Conservation (phyloP, 2,888 invertebrate genomes). For the Heliconius aoede region DNA sequence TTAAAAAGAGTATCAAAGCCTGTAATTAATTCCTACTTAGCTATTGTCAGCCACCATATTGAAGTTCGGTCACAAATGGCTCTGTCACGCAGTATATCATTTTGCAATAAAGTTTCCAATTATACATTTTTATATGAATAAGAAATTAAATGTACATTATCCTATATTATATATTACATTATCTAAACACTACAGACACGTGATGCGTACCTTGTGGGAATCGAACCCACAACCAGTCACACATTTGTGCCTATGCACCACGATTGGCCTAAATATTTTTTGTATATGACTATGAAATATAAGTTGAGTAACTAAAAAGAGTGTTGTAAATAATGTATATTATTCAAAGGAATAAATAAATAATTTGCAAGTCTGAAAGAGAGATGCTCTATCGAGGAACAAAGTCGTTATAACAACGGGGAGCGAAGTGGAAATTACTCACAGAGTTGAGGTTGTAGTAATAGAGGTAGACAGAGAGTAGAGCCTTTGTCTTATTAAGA, state of each 20-base stretch:
- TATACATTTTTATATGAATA: neutral
- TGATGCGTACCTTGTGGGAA: too few species aligned
- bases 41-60: conserved; percentile 17
- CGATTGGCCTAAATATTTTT: too few species aligned
- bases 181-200: too few species aligned
- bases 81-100: neutral
- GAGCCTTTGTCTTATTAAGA: conserved; percentile 19
- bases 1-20: conserved; percentile 34
- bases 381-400: conserved; percentile 1
- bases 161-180: too few species aligned
- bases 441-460: conserved; percentile 12
- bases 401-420: conserved; percentile 11
- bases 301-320: neutral
- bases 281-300: too few species aligned
- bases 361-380: neutral
- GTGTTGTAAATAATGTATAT: neutral
- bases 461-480: conserved; percentile 20
- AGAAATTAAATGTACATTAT: too few species aligned
- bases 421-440: conserved; percentile 18
- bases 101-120: neutral
- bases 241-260: too few species aligned
- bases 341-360: neutral
- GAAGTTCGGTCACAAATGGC: neutral
- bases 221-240: too few species aligned
- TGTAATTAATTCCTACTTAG: conserved; percentile 30